phyloP scores from a whole-genome alignment of 2,113 vertebrate species.

The Halcyon malimbica region DNA sequence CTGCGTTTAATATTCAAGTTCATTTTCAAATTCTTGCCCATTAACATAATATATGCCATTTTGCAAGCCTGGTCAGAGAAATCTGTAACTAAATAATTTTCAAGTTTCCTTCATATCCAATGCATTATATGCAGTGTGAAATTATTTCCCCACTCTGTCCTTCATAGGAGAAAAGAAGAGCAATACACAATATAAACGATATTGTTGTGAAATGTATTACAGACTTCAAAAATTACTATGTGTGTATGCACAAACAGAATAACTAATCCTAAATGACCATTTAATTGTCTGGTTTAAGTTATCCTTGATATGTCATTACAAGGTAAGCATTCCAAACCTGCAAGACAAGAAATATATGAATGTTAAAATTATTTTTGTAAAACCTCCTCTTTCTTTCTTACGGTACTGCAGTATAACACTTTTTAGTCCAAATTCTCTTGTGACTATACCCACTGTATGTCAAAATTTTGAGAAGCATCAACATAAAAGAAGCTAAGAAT shows the following conservation, averaged over 20 bases:
- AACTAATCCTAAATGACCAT: conserved; percentile 52
- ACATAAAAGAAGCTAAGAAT: conserved; percentile 15
- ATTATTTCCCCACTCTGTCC: conserved; percentile 76
- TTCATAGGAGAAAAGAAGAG: conserved; percentile 64
- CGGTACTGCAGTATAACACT: not conserved
- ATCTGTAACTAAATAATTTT: conserved; percentile 86
- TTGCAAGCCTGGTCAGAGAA: conserved; percentile 82
- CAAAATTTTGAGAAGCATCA: not conserved
- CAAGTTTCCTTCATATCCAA: conserved; percentile 82
- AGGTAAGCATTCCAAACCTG: conserved; percentile 17
- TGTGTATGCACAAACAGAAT: conserved; percentile 4
- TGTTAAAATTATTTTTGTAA: not conserved
- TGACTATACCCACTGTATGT: not conserved
- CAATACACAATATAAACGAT: conserved; percentile 49
- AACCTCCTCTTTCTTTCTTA: not conserved
- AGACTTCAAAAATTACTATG: conserved; percentile 53
- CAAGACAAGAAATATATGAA: conserved; percentile 3
- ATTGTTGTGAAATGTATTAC: conserved; percentile 53
- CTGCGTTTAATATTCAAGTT: conserved; percentile 81
- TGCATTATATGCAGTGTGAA: conserved; percentile 84
- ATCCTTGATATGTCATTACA: not conserved
- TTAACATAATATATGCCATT: conserved; percentile 83
- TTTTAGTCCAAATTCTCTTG: not conserved
- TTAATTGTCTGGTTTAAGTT: conserved; percentile 66
- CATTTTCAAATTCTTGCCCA: conserved; percentile 79